A percentile compares a stretch with the other conserved stretches of the same genome.
Conservation (phyloP, 1,140 invertebrate species). For the Cydia pomonella region DNA sequence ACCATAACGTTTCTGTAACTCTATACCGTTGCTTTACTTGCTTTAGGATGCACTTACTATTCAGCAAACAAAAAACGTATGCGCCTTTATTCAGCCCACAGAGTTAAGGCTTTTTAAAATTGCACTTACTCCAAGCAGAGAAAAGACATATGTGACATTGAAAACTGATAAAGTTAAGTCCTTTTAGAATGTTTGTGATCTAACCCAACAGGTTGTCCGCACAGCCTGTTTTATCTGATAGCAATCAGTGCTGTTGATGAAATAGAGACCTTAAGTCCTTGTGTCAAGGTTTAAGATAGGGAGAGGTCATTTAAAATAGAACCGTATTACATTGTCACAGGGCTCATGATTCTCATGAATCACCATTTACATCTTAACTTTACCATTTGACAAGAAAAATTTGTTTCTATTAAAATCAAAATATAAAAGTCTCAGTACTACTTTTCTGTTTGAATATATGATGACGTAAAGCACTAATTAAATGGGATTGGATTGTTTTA, state of each 20-base stretch:
- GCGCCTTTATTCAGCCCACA: not conserved
- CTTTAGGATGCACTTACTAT: not conserved
- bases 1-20: not conserved
- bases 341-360: too few relatives aligned
- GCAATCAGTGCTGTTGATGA: not conserved
- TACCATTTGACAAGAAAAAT: too few relatives aligned
- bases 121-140: too few relatives aligned
- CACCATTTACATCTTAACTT: too few relatives aligned
- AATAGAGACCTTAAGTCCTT: not conserved
- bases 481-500: too few relatives aligned
- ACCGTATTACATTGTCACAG: not conserved
- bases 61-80: not conserved
- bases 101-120: too few relatives aligned
- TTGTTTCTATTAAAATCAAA: too few relatives aligned
- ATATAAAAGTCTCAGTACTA: too few relatives aligned
- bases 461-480: too few relatives aligned
- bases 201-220: not conserved
- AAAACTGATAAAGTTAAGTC: not conserved
- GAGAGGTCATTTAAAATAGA: not conserved
- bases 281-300: not conserved
- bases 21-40: conserved; percentile 17
- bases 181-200: not conserved
- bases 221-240: not conserved
- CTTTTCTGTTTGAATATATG: too few relatives aligned
- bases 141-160: not conserved